These are phyloP conservation scores for Platichthys stellatus DNA, from an alignment of 2,113 vertebrate species.

Conservation along the genomic window DNA sequence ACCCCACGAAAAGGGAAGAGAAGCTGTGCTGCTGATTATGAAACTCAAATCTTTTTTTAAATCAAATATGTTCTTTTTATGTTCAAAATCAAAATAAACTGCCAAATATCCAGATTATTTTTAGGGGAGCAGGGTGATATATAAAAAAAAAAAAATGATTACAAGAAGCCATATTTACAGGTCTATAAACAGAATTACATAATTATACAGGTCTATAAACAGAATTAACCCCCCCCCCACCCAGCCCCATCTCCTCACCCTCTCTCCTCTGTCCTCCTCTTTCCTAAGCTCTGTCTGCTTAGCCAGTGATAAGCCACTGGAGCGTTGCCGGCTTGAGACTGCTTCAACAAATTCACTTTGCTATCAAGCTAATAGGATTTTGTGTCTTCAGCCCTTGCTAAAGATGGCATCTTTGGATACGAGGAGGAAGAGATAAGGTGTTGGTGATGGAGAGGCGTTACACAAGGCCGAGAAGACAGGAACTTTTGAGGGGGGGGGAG, in stretches of 20 bases:
- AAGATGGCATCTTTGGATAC: constrained; percentile 63
- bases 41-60: neutral
- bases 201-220: constrained; percentile 11
- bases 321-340: constrained; percentile 59
- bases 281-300: constrained; percentile 68
- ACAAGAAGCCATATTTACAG: constrained; percentile 13
- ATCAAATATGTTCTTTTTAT: neutral
- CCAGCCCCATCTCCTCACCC: neutral
- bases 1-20: neutral
- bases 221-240: neutral
- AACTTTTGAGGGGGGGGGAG: constrained; percentile 36
- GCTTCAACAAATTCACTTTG: constrained; percentile 69
- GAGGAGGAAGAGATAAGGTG: constrained; percentile 38
- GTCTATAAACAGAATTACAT: constrained; percentile 10
- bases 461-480: constrained; percentile 23
- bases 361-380: constrained; percentile 74
- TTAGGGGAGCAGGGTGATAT: neutral
- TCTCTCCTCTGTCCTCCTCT: constrained; percentile 12
- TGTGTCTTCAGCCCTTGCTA: constrained; percentile 41
- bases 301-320: constrained; percentile 67
- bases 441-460: constrained; percentile 43
- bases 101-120: neutral
- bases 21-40: neutral
- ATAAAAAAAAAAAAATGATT: neutral
- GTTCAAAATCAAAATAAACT: neutral